Conservation (phyloP, 2,888 invertebrate species). For the Cremastobaeus sp. region DNA sequence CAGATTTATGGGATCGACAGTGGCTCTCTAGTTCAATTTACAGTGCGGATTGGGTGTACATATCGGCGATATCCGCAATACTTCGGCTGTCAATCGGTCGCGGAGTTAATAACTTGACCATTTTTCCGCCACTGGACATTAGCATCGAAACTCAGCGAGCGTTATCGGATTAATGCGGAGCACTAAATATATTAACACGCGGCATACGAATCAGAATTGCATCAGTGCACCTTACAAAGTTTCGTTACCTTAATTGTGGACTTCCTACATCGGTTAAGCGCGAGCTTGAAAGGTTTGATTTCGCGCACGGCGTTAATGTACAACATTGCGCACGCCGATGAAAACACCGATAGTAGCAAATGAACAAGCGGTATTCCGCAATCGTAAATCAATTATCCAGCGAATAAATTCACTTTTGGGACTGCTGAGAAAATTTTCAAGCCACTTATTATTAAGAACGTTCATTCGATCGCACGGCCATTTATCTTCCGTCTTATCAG, state of each 20-base stretch:
- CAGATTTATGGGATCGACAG: constrained; percentile 19
- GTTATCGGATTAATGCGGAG: constrained; percentile 34
- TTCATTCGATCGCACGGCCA: constrained; percentile 44
- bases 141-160: constrained; percentile 16
- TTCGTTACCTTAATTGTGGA: constrained; percentile 66
- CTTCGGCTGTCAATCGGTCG: constrained; percentile 21
- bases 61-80: constrained; percentile 8
- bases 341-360: constrained; percentile 55
- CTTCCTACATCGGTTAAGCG: constrained; percentile 73
- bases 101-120: constrained; percentile 28
- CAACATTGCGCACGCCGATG: constrained; percentile 48
- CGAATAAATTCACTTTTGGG: constrained; percentile 53
- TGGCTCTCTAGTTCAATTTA: not conserved
- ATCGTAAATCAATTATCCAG: constrained; percentile 52
- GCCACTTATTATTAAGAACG: constrained; percentile 45
- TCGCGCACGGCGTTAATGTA: constrained; percentile 48
- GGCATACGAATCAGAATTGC: constrained; percentile 22
- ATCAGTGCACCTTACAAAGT: constrained; percentile 66
- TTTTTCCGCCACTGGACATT: constrained; percentile 10
- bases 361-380: constrained; percentile 53
- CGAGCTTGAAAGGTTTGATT: constrained; percentile 70
- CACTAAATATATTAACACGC: constrained; percentile 23
- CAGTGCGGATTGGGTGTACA: not conserved
- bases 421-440: constrained; percentile 25
- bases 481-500: constrained; percentile 47